Conservation (phyloP, 2,888 invertebrate genomes). For the Tachina fera region DNA sequence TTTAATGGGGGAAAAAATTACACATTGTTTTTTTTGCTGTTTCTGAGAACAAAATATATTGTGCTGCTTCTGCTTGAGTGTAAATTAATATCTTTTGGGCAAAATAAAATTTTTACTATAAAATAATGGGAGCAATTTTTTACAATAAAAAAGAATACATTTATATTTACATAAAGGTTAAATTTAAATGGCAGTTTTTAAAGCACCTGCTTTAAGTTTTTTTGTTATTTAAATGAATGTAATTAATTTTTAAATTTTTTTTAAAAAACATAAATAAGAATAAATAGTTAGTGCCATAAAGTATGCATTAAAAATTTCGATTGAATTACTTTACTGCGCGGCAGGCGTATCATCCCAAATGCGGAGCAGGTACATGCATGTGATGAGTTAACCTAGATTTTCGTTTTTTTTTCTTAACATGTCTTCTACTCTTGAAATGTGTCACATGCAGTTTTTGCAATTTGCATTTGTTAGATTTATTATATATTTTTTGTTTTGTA, state of each 20-base stretch:
- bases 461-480: conserved; percentile 34
- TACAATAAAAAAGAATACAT: conserved; percentile 9
- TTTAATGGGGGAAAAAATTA: conserved; percentile 24
- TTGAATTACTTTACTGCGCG: conserved; percentile 7
- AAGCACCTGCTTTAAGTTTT: conserved; percentile 9
- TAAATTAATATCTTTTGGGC: conserved; percentile 7
- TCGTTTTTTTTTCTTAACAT: background rate
- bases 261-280: background rate
- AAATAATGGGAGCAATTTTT: conserved; percentile 22
- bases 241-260: conserved; percentile 19
- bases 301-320: background rate
- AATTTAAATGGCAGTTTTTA: background rate
- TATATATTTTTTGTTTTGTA: conserved; percentile 31
- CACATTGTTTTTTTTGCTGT: background rate
- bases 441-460: conserved; percentile 34
- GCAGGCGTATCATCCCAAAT: background rate
- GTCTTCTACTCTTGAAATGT: conserved; percentile 21
- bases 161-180: background rate
- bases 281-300: background rate
- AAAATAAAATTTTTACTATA: conserved; percentile 38
- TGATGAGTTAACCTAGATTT: conserved; percentile 50
- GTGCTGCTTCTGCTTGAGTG: background rate
- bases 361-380: background rate
- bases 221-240: background rate
- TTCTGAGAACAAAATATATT: background rate